These are phyloP conservation scores for Scleropages formosus DNA, from an alignment of 2,797 vertebrate genomes.

Conservation along the genomic window DNA sequence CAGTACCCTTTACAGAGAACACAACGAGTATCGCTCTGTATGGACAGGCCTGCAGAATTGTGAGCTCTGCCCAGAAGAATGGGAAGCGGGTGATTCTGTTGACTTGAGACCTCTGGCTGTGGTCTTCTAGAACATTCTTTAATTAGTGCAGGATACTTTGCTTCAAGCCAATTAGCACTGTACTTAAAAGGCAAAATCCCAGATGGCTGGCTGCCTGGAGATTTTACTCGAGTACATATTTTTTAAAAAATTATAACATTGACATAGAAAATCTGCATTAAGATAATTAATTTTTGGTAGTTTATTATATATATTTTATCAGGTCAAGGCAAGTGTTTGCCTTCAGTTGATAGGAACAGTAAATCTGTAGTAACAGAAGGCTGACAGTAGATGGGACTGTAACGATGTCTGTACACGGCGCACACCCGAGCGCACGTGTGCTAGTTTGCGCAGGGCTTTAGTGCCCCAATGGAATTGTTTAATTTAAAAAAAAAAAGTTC, in stretches of 20 bases:
- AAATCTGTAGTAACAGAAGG: slow-evolving; percentile 3
- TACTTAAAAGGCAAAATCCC: slow-evolving; percentile 69
- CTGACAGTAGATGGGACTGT: slow-evolving; percentile 54
- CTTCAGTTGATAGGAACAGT: slow-evolving; percentile 21
- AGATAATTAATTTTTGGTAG: slow-evolving; percentile 57
- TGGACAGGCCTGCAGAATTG: slow-evolving; percentile 37
- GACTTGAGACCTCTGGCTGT: slow-evolving; percentile 59
- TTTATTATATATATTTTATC: slow-evolving; percentile 43
- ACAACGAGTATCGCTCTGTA: slow-evolving; percentile 1
- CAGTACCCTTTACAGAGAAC: background rate
- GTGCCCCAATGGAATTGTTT: no score
- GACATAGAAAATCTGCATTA: slow-evolving; percentile 62
- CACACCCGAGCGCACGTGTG: no score
- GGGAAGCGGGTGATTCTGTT: background rate
- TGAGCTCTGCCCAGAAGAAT: background rate
- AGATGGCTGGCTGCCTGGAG: slow-evolving; percentile 62
- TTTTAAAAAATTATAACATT: slow-evolving; percentile 58
- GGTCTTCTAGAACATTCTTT: slow-evolving; percentile 56
- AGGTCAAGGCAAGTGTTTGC: slow-evolving; percentile 61
- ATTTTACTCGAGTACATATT: slow-evolving; percentile 68
- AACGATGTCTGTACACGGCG: slow-evolving; percentile 12
- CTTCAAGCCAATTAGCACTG: slow-evolving; percentile 65
- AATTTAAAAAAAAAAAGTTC: no score
- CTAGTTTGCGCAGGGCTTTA: no score
- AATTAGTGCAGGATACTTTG: slow-evolving; percentile 66